A percentile compares a stretch with the other conserved stretches of the same genome.
Conservation (phyloP, 2,888 invertebrate genomes). For the Balanococcus diminutus region DNA sequence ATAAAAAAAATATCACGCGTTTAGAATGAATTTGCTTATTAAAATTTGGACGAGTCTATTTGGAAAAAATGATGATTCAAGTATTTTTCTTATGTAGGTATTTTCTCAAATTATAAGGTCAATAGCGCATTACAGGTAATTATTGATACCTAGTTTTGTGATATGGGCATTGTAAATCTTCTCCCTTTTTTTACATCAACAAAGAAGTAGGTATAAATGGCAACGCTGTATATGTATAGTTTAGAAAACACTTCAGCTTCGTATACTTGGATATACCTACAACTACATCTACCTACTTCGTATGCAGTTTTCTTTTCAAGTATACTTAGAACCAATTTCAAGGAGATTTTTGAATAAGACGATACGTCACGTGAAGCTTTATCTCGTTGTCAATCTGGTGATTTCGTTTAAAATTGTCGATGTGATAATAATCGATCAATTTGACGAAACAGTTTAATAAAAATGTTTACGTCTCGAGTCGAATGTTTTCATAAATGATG, state of each 20-base stretch:
- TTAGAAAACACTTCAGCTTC: not conserved
- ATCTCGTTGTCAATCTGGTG: not conserved
- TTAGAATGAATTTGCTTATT: not conserved
- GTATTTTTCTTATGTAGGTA: not conserved
- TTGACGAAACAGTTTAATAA: not conserved
- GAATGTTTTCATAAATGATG: not conserved
- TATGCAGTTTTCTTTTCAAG: not conserved
- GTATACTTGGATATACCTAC: not conserved
- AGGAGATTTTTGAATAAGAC: not conserved
- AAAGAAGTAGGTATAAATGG: too few species aligned
- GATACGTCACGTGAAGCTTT: not conserved
- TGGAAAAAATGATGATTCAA: not conserved
- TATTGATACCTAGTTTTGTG: not conserved
- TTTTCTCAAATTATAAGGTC: not conserved
- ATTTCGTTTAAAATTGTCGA: not conserved
- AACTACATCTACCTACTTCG: not conserved
- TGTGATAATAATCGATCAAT: not conserved
- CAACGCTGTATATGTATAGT: not conserved
- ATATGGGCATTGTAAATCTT: not conserved
- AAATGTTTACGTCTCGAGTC: not conserved
- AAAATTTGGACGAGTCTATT: not conserved
- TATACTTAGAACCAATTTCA: not conserved
- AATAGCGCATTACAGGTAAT: not conserved
- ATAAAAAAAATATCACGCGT: not conserved
- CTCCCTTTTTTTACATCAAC: too few species aligned